A percentile compares a stretch with the other conserved stretches of the same genome.
These are phyloP conservation scores for Drosophila pruinosa DNA, from an alignment of 1,140 invertebrate genomes.

Conservation along the genomic window DNA sequence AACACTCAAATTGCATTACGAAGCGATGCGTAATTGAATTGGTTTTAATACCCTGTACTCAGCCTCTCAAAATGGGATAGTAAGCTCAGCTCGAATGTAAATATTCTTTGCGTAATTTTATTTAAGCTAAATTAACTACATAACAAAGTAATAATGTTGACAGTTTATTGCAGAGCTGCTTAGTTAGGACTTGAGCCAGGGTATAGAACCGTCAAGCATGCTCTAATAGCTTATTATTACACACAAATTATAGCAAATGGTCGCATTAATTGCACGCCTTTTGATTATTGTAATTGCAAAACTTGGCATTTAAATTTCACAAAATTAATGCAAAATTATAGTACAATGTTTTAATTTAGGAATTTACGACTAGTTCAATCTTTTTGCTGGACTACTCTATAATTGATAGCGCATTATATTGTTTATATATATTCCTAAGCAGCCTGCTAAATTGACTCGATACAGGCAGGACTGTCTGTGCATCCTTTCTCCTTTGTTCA, in stretches of 20 bases:
- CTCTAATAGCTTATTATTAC: not conserved
- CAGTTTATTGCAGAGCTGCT: no score
- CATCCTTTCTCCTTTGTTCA: no score
- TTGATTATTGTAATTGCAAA: constrained; percentile 10
- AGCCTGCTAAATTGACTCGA: no score
- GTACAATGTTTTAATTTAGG: no score
- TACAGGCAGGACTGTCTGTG: no score
- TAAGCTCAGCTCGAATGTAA: not conserved
- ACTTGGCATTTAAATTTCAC: not conserved
- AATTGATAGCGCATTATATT: no score
- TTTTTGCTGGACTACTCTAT: no score
- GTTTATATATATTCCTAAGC: no score
- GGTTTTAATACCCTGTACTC: constrained; percentile 10
- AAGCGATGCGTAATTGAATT: constrained; percentile 25
- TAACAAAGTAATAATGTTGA: no score
- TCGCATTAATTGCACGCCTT: constrained; percentile 2
- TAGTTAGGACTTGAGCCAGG: not conserved
- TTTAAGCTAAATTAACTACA: no score
- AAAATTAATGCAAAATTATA: not conserved
- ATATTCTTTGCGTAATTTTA: no score
- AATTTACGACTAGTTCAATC: not conserved
- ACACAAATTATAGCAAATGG: not conserved
- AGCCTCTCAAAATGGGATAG: no score
- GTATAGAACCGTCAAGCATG: not conserved
- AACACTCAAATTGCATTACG: constrained; percentile 15